Base-by-base conservation (phyloP, 1,140 invertebrate genomes). In the Harpegnathos saltator region DNA sequence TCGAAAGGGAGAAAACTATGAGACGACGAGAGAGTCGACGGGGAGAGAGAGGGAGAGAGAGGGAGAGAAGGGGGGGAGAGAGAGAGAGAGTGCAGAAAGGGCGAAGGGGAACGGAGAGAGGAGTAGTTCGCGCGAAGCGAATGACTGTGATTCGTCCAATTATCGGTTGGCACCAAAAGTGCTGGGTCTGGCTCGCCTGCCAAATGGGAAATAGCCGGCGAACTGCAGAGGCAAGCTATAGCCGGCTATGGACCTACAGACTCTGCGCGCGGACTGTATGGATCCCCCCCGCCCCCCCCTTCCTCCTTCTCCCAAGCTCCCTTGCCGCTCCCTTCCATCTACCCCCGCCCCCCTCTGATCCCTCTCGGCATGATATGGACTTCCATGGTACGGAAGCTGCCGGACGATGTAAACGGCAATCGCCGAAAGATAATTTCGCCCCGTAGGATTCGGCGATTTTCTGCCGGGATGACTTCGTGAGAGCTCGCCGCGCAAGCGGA, bases 111-210 rank as follows among this genome's bases (percentile, higher is more conserved):
- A 54, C 5, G 48, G 52, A 52, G 44, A 44, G 58, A 69, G 80
- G 88, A 87, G 71, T 69, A 89, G 84, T 89, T 91, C 86, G 90
- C 89, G 85, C 86, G 85, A 90, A 90, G 89, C 90, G 90, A 91
- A 91, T 90, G 90, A 91, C 90, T 91, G 90, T 91, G 90, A 92
- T 91, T 92, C 90, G 91, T 92, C 90, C 91, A 91, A 92, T 92
- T 91, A 92, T 92, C 91, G 91, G 90, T 91, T 91, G 91, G 91
- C 90, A 92, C 91, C 91, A 91, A 92, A 92, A 91, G 90, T 92
- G 91, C 91, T 92, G 91, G 91, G 89, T 91, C 91, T 92, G 91
- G 91, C 90, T 91, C 89, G 89, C 82, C 90, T 91, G 91, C 91
- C 91, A 92, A 92, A 91, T 92, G 91, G 91, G 89, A 92, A 92